Evolutionary conservation across 2,888 invertebrate species (phyloP), one percentile per base, ranked within the genome.

Genomic region (Xylocampa areola): DNA sequence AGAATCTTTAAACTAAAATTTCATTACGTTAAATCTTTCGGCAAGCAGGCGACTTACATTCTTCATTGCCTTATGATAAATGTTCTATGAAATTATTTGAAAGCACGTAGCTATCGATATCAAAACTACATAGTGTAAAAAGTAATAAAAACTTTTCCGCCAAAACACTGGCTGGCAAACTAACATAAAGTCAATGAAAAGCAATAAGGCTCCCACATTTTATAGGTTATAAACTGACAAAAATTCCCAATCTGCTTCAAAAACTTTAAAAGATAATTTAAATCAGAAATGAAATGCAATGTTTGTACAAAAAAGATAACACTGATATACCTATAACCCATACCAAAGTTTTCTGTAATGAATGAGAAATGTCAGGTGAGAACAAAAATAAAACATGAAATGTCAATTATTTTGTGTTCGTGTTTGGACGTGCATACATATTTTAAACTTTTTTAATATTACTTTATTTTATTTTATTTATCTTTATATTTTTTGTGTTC

Each of bases 341-440:
- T 75, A 69, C 57, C 50, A 79, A 71, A 76, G 73, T 74, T 73
- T 77, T 40, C 49, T 86, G 86, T 85, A 77, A 89, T 87, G 86
- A 82, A 77, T 80, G 74, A 81, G 81, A 82, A 76, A 90, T 91
- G 90, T 87, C 90, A 81, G 88, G 90, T 90, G 74, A 76, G 72
- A 44, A 58, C 33, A 29, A 52, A 45, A 58, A 37, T 50, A 41
- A 53, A 14, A 11, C 16, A 16, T 10, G 6, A 45, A 25, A 36
- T 52, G 32, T 44, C 47, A 44, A 43, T 11, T n/a, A n/a, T n/a
- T n/a, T n/a, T n/a, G n/a, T n/a, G n/a, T n/a, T 21, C 23, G 6
- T 10, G 21, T 23, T 40, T 17, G 7, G 39, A 10, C 11, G n/a
- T 35, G 17, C 8, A 33, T 35, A 14, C 8, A 33, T 36, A n/a